phyloP scores from a whole-genome alignment of 2,888 invertebrate genomes.

The Zootermopsis nevadensis region DNA sequence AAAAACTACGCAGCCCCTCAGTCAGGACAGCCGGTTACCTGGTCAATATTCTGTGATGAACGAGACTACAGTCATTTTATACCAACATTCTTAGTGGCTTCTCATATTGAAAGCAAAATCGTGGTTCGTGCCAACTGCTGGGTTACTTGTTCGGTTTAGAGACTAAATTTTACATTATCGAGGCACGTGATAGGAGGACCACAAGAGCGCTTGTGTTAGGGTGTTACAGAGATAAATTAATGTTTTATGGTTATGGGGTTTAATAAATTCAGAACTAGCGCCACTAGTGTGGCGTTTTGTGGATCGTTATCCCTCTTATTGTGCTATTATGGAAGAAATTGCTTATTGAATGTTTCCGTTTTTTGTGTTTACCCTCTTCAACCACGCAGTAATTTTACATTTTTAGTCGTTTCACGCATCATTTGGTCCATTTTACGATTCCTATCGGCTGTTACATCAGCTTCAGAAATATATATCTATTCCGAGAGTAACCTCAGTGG shows the following conservation, averaged over 20 bases:
- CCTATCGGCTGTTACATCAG: neutral
- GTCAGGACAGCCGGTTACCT: too few relatives aligned
- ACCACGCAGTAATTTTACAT: neutral
- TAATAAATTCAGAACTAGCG: neutral
- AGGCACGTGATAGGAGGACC: neutral
- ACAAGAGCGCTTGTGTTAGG: neutral
- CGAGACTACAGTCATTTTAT: too few relatives aligned
- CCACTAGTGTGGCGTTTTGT: neutral
- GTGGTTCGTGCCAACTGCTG: too few relatives aligned
- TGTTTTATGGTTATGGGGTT: constrained; percentile 4
- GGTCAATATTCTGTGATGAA: too few relatives aligned
- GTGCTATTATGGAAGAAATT: neutral
- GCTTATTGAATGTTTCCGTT: constrained; percentile 3
- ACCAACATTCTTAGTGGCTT: too few relatives aligned
- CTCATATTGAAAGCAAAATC: too few relatives aligned
- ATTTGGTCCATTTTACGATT: neutral
- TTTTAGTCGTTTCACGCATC: neutral
- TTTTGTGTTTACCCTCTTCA: neutral
- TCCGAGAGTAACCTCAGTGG: neutral
- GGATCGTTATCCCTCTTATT: neutral
- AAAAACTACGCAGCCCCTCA: too few relatives aligned
- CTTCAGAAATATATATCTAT: neutral
- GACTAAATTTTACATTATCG: neutral
- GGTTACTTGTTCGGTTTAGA: too few relatives aligned
- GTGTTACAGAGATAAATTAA: neutral